phyloP scores from a whole-genome alignment of 2,113 vertebrate genomes.

The Sardina pilchardus region DNA sequence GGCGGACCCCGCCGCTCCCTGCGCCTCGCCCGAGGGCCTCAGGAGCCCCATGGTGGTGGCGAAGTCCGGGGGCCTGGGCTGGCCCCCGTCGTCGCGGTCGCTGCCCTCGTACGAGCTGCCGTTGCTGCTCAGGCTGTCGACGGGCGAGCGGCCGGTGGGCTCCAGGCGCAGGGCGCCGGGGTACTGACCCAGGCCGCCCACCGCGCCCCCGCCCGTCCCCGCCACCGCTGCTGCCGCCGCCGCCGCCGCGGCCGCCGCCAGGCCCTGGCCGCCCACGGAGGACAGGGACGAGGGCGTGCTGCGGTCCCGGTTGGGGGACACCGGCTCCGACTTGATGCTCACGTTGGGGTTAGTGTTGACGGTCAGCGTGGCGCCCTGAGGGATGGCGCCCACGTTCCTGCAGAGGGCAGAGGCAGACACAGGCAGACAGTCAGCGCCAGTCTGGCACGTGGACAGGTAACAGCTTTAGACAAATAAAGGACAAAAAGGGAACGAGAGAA shows the following conservation, averaged over 20 bases:
- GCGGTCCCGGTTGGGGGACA: constrained; percentile 89
- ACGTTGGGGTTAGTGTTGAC: constrained; percentile 89
- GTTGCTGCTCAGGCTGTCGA: constrained; percentile 91
- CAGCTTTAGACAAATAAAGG: background rate
- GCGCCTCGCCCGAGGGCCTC: constrained; percentile 74
- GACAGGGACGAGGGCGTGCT: constrained; percentile 80
- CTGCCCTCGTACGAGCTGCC: constrained; percentile 89
- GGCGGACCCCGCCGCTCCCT: constrained; percentile 67
- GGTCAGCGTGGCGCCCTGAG: constrained; percentile 87
- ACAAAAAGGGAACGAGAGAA: background rate
- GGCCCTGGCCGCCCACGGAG: constrained; percentile 32
- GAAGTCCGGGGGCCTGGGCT: constrained; percentile 74
- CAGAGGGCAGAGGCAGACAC: background rate
- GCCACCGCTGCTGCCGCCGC: constrained; percentile 71
- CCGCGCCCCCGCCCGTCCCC: constrained; percentile 58
- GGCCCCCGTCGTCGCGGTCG: constrained; percentile 83
- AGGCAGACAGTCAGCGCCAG: background rate
- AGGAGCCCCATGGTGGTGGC: constrained; percentile 80
- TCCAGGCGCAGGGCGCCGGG: constrained; percentile 79
- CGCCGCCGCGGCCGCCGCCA: constrained; percentile 64
- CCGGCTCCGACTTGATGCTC: constrained; percentile 95
- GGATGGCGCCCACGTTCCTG: constrained; percentile 86
- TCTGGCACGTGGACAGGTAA: background rate
- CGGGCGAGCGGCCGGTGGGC: constrained; percentile 80
- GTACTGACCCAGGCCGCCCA: constrained; percentile 70